These are phyloP conservation scores for Heliconius hortense DNA, from an alignment of 2,888 invertebrate genomes.

Conservation along the genomic window DNA sequence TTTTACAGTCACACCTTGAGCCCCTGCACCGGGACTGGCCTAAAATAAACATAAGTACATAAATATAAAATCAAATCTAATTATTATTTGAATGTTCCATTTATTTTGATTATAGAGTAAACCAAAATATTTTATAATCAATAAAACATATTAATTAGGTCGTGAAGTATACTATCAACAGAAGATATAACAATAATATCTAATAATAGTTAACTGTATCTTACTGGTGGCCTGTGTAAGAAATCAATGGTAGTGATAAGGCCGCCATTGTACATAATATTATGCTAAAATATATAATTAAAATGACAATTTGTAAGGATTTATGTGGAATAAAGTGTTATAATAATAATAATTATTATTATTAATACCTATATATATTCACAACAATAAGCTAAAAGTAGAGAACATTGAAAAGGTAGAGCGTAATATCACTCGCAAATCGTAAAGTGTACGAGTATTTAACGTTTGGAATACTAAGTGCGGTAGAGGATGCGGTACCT, in stretches of 20 bases:
- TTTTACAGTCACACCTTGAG: too few relatives aligned
- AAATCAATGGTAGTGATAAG: too few relatives aligned
- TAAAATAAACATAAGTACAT: neutral
- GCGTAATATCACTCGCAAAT: conserved; percentile 31
- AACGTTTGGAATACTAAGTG: conserved; percentile 30
- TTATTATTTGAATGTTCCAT: neutral
- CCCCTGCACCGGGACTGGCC: too few relatives aligned
- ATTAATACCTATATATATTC: too few relatives aligned
- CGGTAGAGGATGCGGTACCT: conserved; percentile 55
- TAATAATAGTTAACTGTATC: too few relatives aligned
- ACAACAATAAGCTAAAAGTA: neutral
- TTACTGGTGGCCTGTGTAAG: too few relatives aligned
- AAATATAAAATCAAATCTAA: neutral
- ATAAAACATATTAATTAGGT: neutral
- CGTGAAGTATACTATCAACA: neutral
- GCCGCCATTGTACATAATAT: too few relatives aligned
- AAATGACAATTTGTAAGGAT: too few relatives aligned
- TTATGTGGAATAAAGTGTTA: neutral
- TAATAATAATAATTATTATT: neutral
- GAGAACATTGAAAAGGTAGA: conserved; percentile 15
- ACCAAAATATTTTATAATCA: neutral
- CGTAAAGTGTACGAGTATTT: conserved; percentile 7
- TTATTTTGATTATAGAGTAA: neutral
- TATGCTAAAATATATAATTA: too few relatives aligned
- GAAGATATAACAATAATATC: conserved; percentile 2